Evolutionary conservation across 2,797 vertebrate genomes (phyloP), one percentile per base, ranked within the genome.

Genomic region (Chelon labrosus): DNA sequence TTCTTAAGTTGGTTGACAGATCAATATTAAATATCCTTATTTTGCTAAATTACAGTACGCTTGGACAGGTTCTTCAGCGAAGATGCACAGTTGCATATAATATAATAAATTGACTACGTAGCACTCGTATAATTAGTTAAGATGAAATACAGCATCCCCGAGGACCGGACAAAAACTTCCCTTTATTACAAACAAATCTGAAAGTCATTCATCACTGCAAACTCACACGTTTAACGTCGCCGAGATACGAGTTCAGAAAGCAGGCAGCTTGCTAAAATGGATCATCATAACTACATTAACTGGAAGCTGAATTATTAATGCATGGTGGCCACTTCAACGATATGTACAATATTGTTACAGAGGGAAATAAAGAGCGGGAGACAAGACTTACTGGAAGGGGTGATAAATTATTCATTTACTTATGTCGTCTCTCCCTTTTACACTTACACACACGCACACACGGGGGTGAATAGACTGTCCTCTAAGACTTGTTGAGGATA

Each of bases 381-480:
- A 67, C 58, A 70, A 67, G 73, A 63, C 64, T 52, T 71, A 42
- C 65, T 60, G 44, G 52, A 58, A 72, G 60, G 44, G 12, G 22
- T 51, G 19, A 78, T 80, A 55, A 52, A 85, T 80, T 50, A 84
- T 84, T 79, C 7, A 85, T 83, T 70, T 51, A 59, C 12, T 53
- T 54, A 41, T 72, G 46, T 49, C 38, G 38, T 55, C 2, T 2
- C 47, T 35, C 22, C 22, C 22, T 25, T 42, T 27, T 53, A 55
- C 10, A 25, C 11, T 62, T 53, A 59, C 27, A 66, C 60, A 50
- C 55, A 54, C 64, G 54, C 37, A 38, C 37, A 38, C 37, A 0
- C 20, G 46, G 13, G 2, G 31, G 13, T 59, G 38, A 10, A 47
- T 14, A 70, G 19, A 56, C 27, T 41, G 3, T 22, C 16, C 62